Evolutionary conservation across 2,113 vertebrate genomes (phyloP), one percentile per base, ranked within the genome.

Genomic region (Petrocephalus zakoni): DNA sequence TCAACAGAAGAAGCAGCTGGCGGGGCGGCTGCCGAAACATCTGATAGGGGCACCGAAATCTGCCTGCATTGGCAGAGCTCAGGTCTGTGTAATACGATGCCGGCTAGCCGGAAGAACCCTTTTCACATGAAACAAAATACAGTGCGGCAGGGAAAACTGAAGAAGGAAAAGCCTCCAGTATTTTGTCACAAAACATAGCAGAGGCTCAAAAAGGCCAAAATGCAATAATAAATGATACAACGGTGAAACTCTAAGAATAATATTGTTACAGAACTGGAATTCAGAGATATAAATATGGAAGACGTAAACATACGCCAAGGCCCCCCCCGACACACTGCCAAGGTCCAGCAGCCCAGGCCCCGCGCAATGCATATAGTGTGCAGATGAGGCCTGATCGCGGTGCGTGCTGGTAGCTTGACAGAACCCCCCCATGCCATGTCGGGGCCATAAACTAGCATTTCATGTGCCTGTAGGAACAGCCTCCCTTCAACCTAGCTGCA

Each of bases 1-100:
- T 87, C 86, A 87, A 52, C 55, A 64, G 72, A 78, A 13, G 25
- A 15, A 42, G 53, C 53, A 86, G 55, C 85, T 86, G 85, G 52
- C 21, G 34, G 29, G 53, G 29, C 42, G 25, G 55, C 86, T 37
- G 4, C 19, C 0, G 58, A 46, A 87, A 47, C 58, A 56, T 87
- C 58, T 22, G 55, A 87, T 25, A 22, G 9, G 34, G 61, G 37
- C 19, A 17, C 86, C 37, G 19, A 10, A 13, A 37, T 64, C 13
- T 87, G 53, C 25, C 58, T 21, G 56, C 6, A 61, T 3, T 29
- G 53, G 56, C 86, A 87, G 86, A 87, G 55, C 51, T 34, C 29
- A 37, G 25, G 13, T 29, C 86, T 21, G 22, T 64, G 61, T 46
- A 64, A 64, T 61, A n/a, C 64, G 55, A 47, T 1, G 19, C 55